Conservation (phyloP, 2,113 vertebrate genomes). For the Petroica traversi region DNA sequence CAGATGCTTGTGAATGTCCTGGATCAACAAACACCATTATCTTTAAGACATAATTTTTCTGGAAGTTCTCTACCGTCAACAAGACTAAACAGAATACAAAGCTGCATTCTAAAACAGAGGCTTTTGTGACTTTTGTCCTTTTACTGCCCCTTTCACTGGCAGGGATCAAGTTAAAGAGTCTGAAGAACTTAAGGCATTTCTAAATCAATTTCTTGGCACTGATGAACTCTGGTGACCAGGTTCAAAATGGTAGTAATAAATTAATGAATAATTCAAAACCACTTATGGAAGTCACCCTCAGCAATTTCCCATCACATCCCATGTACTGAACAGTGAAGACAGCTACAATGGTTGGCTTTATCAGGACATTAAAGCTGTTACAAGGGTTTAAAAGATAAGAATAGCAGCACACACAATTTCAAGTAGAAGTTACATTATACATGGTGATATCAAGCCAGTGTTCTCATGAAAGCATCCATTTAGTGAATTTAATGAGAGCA, state of each 20-base stretch:
- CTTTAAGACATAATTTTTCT: neutral
- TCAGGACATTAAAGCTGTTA: slow-evolving; percentile 8
- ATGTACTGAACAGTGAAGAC: neutral
- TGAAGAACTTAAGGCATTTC: neutral
- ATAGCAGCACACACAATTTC: slow-evolving; percentile 6
- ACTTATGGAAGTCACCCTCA: neutral
- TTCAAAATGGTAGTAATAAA: slow-evolving; percentile 14
- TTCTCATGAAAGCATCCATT: slow-evolving; percentile 58
- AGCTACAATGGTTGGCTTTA: slow-evolving; percentile 12
- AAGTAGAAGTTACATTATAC: slow-evolving; percentile 15
- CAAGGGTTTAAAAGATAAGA: slow-evolving; percentile 54
- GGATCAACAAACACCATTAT: neutral
- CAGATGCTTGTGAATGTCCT: neutral
- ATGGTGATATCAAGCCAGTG: slow-evolving; percentile 50
- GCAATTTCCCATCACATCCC: neutral
- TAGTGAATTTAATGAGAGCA: slow-evolving; percentile 76
- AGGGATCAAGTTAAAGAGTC: neutral
- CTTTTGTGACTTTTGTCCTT: neutral
- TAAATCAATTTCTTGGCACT: neutral
- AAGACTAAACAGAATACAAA: neutral
- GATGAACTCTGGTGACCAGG: neutral
- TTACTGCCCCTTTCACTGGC: neutral
- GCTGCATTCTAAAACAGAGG: neutral
- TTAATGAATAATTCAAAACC: slow-evolving; percentile 31
- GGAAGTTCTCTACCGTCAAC: neutral